Evolutionary conservation across 2,888 invertebrate genomes (phyloP), one percentile per base, ranked within the genome.

Genomic region (Scaptomyza reducta): DNA sequence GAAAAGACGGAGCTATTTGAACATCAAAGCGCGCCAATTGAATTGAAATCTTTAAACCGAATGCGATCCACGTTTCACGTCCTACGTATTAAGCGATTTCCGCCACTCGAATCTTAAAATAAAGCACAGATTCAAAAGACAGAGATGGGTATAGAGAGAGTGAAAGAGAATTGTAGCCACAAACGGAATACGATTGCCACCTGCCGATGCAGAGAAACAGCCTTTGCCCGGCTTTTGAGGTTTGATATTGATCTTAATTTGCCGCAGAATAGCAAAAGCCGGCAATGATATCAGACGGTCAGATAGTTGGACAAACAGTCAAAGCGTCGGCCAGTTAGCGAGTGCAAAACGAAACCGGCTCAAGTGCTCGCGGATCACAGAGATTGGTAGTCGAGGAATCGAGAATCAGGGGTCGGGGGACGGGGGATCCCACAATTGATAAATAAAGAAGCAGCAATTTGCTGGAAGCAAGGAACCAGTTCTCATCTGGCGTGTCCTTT

Each of bases 201-300:
- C 83, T 83, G 82, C 87, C 62, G 76, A 41, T 57, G 55, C 50
- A 35, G 25, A 25, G 42, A 16, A 60, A 13, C 50, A 45, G 57
- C 67, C 59, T 58, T 60, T 60, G 76, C 78, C 66, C 73, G 75
- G 56, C 40, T 56, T 56, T 56, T 41, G 35, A 55, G 70, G 40
- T 65, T 61, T 62, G 83, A 84, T 84, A 87, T 79, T 75, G 84
- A 84, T 85, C 84, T 84, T 82, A 70, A 84, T 77, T 82, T 75
- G 73, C 55, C 22, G 67, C 64, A 67, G 55, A 63, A 53, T 47
- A 75, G 66, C 57, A 60, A 70, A 57, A 55, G 49, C 59, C 56
- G 54, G 46, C 47, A 59, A 68, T 79, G 60, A 56, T 64, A 58
- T 33, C 45, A 45, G 38, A n/a, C 45, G 14, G 55, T 53, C 53